Conservation (phyloP, 2,113 vertebrate genomes). For the Meles meles region DNA sequence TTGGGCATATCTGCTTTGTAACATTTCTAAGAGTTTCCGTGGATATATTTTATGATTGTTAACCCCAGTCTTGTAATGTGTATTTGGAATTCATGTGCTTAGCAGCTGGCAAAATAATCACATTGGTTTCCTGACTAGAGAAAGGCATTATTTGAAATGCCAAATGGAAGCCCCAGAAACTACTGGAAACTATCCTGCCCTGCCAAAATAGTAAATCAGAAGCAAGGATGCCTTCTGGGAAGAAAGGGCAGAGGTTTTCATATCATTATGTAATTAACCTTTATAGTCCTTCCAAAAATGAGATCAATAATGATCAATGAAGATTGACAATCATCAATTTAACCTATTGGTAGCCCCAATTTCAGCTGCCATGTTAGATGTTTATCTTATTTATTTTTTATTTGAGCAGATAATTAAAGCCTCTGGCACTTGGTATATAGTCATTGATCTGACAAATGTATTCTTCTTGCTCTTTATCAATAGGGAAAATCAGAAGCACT, state of each 20-base stretch:
- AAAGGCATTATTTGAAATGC: slow-evolving; percentile 26
- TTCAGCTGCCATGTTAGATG: slow-evolving; percentile 33
- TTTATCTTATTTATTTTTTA: slow-evolving; percentile 2
- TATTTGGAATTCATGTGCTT: background rate
- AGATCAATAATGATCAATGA: background rate
- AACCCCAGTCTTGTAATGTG: background rate
- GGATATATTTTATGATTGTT: background rate
- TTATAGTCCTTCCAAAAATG: slow-evolving; percentile 36
- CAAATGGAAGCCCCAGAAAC: slow-evolving; percentile 44
- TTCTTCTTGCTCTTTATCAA: background rate
- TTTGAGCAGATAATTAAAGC: slow-evolving; percentile 37
- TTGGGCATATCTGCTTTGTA: background rate
- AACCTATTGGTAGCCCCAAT: background rate
- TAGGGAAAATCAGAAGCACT: background rate
- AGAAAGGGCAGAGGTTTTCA: slow-evolving; percentile 30
- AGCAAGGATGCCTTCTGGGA: slow-evolving; percentile 9
- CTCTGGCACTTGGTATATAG: background rate
- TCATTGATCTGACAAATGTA: background rate
- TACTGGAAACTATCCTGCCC: slow-evolving; percentile 6
- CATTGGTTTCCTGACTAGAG: background rate
- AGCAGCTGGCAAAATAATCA: slow-evolving; percentile 36
- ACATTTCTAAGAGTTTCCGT: background rate
- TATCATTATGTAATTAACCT: slow-evolving; percentile 36
- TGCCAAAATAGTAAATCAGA: slow-evolving; percentile 50
- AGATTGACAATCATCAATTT: slow-evolving; percentile 36